A percentile compares a stretch with the other conserved stretches of the same genome.
phyloP scores from a whole-genome alignment of 2,113 vertebrate species.

The Caretta caretta region DNA sequence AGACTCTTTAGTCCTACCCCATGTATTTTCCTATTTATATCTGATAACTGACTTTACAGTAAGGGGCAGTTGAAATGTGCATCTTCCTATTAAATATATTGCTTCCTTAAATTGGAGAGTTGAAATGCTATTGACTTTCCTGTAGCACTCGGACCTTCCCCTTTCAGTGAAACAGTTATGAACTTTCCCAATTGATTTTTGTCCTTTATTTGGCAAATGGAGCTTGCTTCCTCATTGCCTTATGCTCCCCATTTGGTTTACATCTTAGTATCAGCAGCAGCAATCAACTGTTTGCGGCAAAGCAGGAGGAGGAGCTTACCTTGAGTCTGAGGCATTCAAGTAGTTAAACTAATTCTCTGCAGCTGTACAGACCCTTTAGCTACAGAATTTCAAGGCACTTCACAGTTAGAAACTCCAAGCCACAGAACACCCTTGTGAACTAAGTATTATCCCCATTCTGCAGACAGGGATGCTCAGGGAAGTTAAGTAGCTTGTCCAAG shows the following conservation, averaged over 20 bases:
- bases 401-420: neutral
- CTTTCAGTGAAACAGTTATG: neutral
- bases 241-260: neutral
- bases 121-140: neutral
- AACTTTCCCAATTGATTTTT: neutral
- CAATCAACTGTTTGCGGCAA: neutral
- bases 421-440: neutral
- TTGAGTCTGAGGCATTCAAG: neutral
- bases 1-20: neutral
- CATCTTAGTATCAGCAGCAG: neutral
- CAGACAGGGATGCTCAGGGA: neutral
- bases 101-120: neutral
- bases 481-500: neutral
- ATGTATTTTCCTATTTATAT: neutral
- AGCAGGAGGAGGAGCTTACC: neutral
- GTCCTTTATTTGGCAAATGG: neutral
- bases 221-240: neutral
- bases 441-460: neutral
- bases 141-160: neutral
- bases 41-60: neutral
- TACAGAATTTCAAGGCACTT: neutral
- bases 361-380: neutral
- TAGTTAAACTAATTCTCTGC: neutral
- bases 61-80: neutral
- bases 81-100: neutral